These are phyloP conservation scores for Dendrocincla fuliginosa DNA, from an alignment of 2,797 vertebrate species.

Conservation along the genomic window DNA sequence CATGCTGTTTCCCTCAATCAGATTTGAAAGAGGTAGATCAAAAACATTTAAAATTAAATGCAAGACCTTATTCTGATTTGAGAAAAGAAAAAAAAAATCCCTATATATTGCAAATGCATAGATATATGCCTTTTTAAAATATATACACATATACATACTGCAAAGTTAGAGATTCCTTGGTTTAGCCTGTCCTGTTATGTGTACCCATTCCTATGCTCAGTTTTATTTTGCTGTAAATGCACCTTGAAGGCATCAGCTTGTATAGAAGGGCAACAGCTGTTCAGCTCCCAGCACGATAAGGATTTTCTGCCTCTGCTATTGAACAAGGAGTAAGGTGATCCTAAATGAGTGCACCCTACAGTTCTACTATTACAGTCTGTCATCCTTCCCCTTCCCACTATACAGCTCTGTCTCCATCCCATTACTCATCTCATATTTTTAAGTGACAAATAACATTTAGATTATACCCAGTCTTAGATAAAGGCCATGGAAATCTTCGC, in stretches of 20 bases:
- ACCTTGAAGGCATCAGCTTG: background rate
- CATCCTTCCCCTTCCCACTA: background rate
- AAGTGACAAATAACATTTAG: background rate
- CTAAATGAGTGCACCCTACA: background rate
- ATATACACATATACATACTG: background rate
- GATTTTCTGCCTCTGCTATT: background rate
- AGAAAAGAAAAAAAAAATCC: background rate
- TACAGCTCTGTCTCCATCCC: background rate
- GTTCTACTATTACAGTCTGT: background rate
- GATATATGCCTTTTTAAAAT: background rate
- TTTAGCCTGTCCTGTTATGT: background rate
- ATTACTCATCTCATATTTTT: background rate
- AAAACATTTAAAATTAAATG: constrained; percentile 9
- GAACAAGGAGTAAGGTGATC: background rate
- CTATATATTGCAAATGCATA: background rate
- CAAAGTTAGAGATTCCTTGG: background rate
- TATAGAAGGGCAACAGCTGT: background rate
- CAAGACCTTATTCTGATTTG: background rate
- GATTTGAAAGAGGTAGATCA: background rate
- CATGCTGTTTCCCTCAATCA: background rate
- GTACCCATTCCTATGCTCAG: background rate
- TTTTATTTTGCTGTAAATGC: background rate
- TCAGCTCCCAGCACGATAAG: background rate
- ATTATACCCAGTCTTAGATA: background rate
- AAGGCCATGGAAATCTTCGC: background rate